These are phyloP conservation scores for Eupithecia tripunctaria DNA, from an alignment of 2,888 invertebrate genomes.

Conservation along the genomic window DNA sequence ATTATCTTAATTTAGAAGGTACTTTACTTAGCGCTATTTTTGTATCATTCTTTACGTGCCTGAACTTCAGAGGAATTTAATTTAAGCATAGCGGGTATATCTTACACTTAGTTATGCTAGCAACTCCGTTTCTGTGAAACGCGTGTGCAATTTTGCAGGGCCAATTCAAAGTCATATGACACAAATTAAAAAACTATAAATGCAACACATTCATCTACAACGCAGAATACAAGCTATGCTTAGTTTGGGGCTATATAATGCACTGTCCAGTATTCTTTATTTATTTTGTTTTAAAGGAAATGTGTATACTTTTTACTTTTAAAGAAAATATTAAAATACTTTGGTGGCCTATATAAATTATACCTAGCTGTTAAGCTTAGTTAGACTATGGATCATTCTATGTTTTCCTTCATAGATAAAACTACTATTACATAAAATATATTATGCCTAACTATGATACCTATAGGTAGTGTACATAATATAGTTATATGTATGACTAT, in stretches of 20 bases:
- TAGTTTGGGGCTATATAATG: neutral
- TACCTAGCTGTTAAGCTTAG: too few species aligned
- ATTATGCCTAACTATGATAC: too few species aligned
- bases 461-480: too few species aligned
- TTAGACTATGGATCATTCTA: neutral
- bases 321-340: neutral
- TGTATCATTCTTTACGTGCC: conserved; percentile 13
- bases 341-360: too few species aligned
- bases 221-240: too few species aligned
- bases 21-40: conserved; percentile 13
- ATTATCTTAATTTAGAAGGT: conserved; percentile 27
- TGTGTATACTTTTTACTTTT: too few species aligned
- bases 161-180: neutral
- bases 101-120: neutral
- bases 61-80: neutral
- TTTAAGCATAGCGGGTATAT: neutral
- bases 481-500: too few species aligned
- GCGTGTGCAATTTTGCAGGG: neutral
- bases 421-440: neutral
- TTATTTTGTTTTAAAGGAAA: too few species aligned
- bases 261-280: neutral
- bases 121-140: neutral
- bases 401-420: neutral
- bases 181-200: too few species aligned
- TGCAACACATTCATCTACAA: neutral